Base-by-base conservation (phyloP, 2,113 vertebrate species). In the Limnothrissa miodon region DNA sequence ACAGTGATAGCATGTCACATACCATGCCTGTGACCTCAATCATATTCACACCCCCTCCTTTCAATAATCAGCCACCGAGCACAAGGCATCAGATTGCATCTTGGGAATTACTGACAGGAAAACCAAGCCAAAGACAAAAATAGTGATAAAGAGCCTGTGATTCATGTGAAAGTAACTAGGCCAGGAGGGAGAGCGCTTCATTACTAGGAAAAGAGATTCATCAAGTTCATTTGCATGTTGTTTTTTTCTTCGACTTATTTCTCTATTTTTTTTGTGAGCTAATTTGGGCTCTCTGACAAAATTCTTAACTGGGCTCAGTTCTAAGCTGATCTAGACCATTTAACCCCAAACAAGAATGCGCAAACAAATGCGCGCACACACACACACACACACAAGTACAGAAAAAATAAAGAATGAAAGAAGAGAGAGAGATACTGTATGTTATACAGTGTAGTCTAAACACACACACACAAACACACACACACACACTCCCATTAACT, bases 191-290 rank as follows among this genome's bases (percentile, higher is more conserved):
- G 80, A 83, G 66, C 80, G 45, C 59, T 88, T 88, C 83, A 88
- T 88, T 88, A 80, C 80, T 29, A 80, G 80, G 85, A 83, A n/a
- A 79, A 82, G 70, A 82, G 86, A 83, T 80, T 59, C 81, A 80
- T 86, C 78, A 45, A 86, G 80, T 83, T 82, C 46, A 62, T 84
- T 84, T 80, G 42, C 23, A 70, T 78, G 81, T 83, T 48, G 45
- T 33, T 23, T 23, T 62, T 48, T 4, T 6, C 42, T 10, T 36
- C 19, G 1, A 19, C 6, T 46, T 39, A 42, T 48, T 15, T 53
- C 62, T 79, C 78, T 82, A 21, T 56, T 78, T 85, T 78, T 48
- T 15, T 48, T 2, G 19, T 56, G n/a, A n/a, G 4, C 21, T 53
- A 19, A 53, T 51, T 81, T 80, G 48, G 78, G 5, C 56, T 82